phyloP scores from a whole-genome alignment of 2,113 vertebrate genomes.

The Eonycteris spelaea region DNA sequence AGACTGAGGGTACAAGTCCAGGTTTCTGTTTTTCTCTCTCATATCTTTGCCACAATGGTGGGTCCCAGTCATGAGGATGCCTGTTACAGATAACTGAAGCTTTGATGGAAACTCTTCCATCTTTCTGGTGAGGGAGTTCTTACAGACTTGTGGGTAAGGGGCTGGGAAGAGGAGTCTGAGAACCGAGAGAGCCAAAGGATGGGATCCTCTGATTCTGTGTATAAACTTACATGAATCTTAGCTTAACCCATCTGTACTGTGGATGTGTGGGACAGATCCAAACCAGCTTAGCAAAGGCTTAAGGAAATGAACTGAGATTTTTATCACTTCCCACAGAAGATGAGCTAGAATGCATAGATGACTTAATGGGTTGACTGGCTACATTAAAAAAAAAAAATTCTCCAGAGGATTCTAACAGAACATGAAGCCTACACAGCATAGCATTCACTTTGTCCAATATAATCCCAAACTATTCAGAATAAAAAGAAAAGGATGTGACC shows the following conservation, averaged over 20 bases:
- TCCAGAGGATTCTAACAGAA: neutral
- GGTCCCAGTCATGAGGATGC: neutral
- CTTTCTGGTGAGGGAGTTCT: neutral
- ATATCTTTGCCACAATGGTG: neutral
- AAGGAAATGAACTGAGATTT: neutral
- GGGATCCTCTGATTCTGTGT: neutral
- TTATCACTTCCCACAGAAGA: neutral
- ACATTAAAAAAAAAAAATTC: neutral
- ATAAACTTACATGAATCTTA: neutral
- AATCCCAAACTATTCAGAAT: neutral
- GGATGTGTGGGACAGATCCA: neutral
- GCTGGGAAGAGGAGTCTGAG: neutral
- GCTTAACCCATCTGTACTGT: neutral
- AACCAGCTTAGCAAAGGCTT: neutral
- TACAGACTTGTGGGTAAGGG: neutral
- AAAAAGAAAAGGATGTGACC: neutral
- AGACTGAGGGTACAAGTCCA: neutral
- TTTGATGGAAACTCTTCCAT: neutral
- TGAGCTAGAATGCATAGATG: neutral
- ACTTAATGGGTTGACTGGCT: neutral
- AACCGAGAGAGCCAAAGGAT: neutral
- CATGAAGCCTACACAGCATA: neutral
- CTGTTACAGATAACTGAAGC: neutral
- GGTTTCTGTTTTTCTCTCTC: neutral
- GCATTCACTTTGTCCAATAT: neutral